Base-by-base conservation (phyloP, 2,888 invertebrate species). In the Minunthozetes semirufus region DNA sequence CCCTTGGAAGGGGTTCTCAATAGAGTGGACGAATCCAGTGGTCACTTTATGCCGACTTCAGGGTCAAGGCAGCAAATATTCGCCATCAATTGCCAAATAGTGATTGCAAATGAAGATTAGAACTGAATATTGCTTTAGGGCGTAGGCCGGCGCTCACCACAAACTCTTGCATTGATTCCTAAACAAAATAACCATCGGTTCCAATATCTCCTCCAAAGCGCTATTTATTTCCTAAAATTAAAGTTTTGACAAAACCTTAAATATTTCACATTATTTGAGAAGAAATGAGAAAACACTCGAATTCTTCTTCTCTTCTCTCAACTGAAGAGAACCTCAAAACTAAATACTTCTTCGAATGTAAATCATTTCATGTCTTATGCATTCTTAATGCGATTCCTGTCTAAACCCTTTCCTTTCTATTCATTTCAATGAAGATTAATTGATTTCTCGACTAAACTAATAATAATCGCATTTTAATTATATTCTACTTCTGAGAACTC, bases 31-130 rank as follows among this genome's bases (percentile, higher is more conserved):
- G 59, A 25, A 72, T 59, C 53, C 72, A 53, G 53, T 73, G 53
- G 73, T 68, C 56, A 63, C 61, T 73, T 73, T 22, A 19, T 25
- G 63, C 63, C 29, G 63, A 33, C 27, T 53, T 53, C 71, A 71
- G 50, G 71, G 71, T 71, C 71, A 71, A 71, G 71, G 71, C 19
- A 22, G 25, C 29, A 59, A 27, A 63, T 27, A 33, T 29, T 63
- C 33, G 15, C 63, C 63, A 63, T 63, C 63, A 33, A 63, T 63
- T 63, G 63, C 63, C 63, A 63, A 27, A 63, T 63, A 63, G 15
- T 63, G 63, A 63, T 63, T 63, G 38, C 33, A 63, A 63, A 33
- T 63, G 63, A 63, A 63, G 63, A 63, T 63, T 63, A 63, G 17
- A 19, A 63, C n/a, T 63, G 33, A 63, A 63, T 33, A 33, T 63